These are phyloP conservation scores for Lota lota DNA, from an alignment of 2,113 vertebrate genomes.

Conservation along the genomic window DNA sequence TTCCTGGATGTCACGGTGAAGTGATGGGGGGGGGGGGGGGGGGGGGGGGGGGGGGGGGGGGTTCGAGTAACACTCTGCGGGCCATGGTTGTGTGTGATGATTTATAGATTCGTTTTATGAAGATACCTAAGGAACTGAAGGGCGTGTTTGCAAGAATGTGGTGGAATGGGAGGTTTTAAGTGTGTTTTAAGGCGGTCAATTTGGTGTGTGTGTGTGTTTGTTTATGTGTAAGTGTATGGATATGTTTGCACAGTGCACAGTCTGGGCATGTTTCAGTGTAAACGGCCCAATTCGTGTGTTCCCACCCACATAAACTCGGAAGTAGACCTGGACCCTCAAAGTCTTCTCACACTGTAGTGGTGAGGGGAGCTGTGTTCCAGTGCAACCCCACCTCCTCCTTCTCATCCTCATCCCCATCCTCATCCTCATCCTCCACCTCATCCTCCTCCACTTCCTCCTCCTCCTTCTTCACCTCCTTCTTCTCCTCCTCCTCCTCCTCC, in stretches of 20 bases:
- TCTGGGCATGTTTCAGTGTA: not conserved
- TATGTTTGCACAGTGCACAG: no score
- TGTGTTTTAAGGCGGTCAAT: not conserved
- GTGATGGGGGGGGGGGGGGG: not conserved
- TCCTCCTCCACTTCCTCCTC: no score
- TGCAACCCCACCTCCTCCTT: no score
- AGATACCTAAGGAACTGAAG: no score
- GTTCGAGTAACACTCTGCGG: not conserved
- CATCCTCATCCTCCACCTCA: no score
- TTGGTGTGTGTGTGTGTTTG: not conserved
- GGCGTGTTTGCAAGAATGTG: not conserved
- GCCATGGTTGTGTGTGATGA: not conserved
- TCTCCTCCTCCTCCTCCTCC: no score
- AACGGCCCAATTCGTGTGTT: constrained; percentile 7
- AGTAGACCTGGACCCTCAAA: constrained; percentile 4
- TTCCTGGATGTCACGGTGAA: not conserved
- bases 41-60: no score
- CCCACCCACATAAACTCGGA: not conserved
- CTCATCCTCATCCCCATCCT: no score
- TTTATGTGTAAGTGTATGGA: not conserved
- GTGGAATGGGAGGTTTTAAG: not conserved
- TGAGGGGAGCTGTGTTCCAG: constrained; percentile 19
- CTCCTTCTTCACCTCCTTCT: no score
- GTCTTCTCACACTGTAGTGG: constrained; percentile 30
- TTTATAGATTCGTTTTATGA: constrained; percentile 13